These are phyloP conservation scores for Sphaeridia pumilis DNA, from an alignment of 2,888 invertebrate genomes.

Conservation along the genomic window DNA sequence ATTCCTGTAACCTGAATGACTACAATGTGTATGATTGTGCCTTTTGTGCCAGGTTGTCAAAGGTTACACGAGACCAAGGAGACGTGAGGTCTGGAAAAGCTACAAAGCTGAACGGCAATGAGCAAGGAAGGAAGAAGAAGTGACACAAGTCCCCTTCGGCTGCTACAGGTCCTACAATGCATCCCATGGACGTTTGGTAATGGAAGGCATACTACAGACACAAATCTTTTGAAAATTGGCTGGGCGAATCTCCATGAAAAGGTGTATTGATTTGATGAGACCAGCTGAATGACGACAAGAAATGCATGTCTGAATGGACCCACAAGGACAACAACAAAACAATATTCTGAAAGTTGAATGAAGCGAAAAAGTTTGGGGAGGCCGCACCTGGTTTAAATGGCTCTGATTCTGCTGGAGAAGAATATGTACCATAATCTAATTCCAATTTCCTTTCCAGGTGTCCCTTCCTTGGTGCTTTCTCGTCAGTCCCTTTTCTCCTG, in stretches of 20 bases:
- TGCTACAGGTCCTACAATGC: too few relatives aligned
- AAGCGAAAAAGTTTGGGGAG: background rate
- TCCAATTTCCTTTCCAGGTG: background rate
- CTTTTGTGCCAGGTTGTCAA: too few relatives aligned
- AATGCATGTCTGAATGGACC: background rate
- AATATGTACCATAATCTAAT: background rate
- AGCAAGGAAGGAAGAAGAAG: too few relatives aligned
- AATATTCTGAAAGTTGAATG: background rate
- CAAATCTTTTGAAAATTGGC: background rate
- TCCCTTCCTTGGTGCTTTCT: too few relatives aligned
- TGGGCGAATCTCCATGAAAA: background rate
- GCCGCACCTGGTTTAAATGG: background rate
- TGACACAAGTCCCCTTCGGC: too few relatives aligned
- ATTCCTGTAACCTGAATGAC: too few relatives aligned
- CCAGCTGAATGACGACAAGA: background rate
- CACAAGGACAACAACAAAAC: background rate
- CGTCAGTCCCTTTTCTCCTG: background rate
- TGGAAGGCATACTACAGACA: too few relatives aligned
- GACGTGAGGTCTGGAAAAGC: too few relatives aligned
- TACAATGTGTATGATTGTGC: too few relatives aligned
- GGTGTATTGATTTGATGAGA: background rate
- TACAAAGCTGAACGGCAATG: too few relatives aligned
- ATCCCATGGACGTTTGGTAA: too few relatives aligned
- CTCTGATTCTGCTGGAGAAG: background rate
- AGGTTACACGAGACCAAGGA: too few relatives aligned